phyloP scores from a whole-genome alignment of 2,113 vertebrate genomes.

The Podilymbus podiceps region DNA sequence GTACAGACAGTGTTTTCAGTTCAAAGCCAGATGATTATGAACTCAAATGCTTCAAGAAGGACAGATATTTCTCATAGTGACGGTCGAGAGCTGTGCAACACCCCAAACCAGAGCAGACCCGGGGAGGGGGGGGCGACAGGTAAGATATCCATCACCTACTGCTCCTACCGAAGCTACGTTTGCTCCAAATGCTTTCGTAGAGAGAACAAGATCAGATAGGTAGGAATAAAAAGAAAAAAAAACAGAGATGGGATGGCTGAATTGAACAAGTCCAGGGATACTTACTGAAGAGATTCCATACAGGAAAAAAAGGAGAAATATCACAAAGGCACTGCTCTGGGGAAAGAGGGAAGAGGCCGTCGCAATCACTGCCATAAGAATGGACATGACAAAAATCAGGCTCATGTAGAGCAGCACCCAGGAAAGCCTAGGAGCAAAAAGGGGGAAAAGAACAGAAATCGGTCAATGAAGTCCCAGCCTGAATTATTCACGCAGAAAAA shows the following conservation, averaged over 20 bases:
- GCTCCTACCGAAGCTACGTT: fast-evolving
- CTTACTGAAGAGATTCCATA: slow-evolving; percentile 96
- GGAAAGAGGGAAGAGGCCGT: slow-evolving; percentile 91
- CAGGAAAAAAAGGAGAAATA: slow-evolving; percentile 93
- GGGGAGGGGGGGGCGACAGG: neutral
- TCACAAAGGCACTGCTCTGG: slow-evolving; percentile 87
- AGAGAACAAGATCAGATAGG: neutral
- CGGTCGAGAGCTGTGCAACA: neutral
- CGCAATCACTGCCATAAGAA: slow-evolving; percentile 92
- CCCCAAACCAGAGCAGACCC: fast-evolving
- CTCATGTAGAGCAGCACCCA: slow-evolving; percentile 94
- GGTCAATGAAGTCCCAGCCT: neutral
- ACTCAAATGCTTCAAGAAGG: neutral
- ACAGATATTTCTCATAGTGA: fast-evolving
- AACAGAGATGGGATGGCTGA: neutral
- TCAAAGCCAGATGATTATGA: neutral
- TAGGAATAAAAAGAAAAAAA: neutral
- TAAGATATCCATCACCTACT: neutral
- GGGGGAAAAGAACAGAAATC: neutral
- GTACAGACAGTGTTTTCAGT: neutral
- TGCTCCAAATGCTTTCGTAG: neutral
- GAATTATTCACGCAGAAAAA: neutral
- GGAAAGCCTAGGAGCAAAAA: slow-evolving; percentile 82
- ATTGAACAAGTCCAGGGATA: neutral
- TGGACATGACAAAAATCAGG: slow-evolving; percentile 90